Base-by-base conservation (phyloP, 2,888 invertebrate species). In the Pomacea canaliculata region DNA sequence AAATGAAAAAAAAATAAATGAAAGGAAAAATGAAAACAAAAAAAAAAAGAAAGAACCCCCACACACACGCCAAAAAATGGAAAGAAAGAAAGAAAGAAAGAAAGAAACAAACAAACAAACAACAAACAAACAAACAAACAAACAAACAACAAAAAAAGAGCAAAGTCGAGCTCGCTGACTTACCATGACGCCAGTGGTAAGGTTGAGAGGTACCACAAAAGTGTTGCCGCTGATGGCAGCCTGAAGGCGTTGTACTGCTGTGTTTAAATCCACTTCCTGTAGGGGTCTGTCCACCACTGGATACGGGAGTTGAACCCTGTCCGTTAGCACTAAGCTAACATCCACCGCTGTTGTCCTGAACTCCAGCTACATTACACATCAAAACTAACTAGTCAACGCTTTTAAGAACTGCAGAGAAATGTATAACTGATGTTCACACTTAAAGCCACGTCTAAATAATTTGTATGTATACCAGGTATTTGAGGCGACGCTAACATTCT, bases 281-380 rank as follows among this genome's bases (percentile, higher is more conserved):
- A 70, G 60, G 59, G 70, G 70, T 3, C 13, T 27, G 16, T n/a
- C 56, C 23, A 70, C 60, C n/a, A 56, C 70, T 27, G 59, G 27
- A 9, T 12, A 23, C 12, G 37, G 49, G 12, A 59, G 18, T 13
- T 23, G 27, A 5, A 59, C 60, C 56, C 16, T 37, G 5, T 70
- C 70, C 51, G 56, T 56, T 27, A 70, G 8, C 60, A 70, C 70
- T 59, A 70, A 4, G 27, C 13, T 23, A 0, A 70, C 70, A 8
- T 19, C 70, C n/a, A 70, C 59, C 3, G 16, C 16, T 18, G 16
- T 19, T n/a, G 18, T n/a, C 2, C 59, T 10, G 60, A 70, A 70
- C 59, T 60, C n/a, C 23, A 70, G 9, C 70, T 70, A 59, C 37
- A n/a, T 18, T 12, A 56, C 16, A 37, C 37, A 37, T 37, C 37